Conservation (phyloP, 2,113 vertebrate species). For the Corvus hawaiiensis region DNA sequence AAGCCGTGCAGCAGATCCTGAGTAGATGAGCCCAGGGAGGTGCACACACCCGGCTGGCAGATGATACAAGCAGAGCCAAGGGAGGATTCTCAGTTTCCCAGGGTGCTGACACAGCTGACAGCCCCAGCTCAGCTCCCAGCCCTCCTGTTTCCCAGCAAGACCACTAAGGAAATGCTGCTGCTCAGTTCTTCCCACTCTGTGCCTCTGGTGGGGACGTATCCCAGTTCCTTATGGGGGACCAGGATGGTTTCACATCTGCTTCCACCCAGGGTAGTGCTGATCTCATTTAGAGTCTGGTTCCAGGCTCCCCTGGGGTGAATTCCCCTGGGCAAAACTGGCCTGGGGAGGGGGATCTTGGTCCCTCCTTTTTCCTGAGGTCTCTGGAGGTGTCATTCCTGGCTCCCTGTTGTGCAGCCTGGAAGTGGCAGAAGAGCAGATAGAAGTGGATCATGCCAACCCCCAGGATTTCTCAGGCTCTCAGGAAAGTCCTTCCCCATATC, state of each 20-base stretch:
- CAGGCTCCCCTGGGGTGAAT: neutral
- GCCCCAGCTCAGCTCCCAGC: neutral
- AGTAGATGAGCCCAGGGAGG: neutral
- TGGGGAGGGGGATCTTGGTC: neutral
- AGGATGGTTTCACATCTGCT: neutral
- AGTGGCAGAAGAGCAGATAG: neutral
- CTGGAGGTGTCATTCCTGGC: neutral
- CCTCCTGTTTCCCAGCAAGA: neutral
- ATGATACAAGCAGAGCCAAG: neutral
- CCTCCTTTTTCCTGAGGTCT: neutral
- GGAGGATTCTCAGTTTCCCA: neutral
- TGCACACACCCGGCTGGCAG: rapidly evolving
- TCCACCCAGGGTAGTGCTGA: neutral
- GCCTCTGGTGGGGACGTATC: neutral
- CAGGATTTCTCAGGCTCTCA: neutral
- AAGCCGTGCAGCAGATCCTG: neutral
- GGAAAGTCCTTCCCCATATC: neutral
- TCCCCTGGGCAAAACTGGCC: neutral
- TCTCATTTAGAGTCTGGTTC: rapidly evolving
- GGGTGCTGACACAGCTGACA: neutral
- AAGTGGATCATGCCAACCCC: neutral
- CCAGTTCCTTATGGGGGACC: neutral
- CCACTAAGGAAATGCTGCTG: neutral
- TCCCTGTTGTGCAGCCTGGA: neutral
- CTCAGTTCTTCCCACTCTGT: neutral